A percentile compares a stretch with the other conserved stretches of the same genome.
Evolutionary conservation across 2,113 vertebrate genomes (phyloP).

Genomic region (Solea senegalensis): DNA sequence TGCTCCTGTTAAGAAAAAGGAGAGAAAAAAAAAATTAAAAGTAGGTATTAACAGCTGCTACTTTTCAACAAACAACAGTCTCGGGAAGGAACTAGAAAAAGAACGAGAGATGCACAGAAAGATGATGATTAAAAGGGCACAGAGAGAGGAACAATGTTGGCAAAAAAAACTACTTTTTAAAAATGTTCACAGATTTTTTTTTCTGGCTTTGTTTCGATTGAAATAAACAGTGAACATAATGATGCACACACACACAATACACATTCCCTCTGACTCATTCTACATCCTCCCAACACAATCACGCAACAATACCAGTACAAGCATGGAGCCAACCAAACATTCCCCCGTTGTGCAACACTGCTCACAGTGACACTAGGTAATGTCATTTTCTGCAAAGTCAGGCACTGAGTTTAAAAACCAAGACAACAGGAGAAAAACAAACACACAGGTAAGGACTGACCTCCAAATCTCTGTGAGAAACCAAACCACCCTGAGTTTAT

Average conservation of each 20-base stretch:
- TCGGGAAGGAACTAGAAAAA: neutral
- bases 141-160: constrained; percentile 1
- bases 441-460: constrained; percentile 37
- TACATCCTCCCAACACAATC: constrained; percentile 16
- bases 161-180: constrained; percentile 3
- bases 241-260: constrained; percentile 1
- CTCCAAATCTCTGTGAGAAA: neutral
- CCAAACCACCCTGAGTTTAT: neutral
- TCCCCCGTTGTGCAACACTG: constrained; percentile 43
- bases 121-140: neutral
- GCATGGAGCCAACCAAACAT: constrained; percentile 23
- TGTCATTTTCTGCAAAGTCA: constrained; percentile 38
- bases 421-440: constrained; percentile 9
- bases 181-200: constrained; percentile 27
- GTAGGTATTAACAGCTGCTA: neutral
- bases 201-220: constrained; percentile 24
- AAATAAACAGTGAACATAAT: constrained; percentile 42
- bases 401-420: constrained; percentile 32
- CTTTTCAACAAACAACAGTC: neutral
- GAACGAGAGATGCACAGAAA: neutral
- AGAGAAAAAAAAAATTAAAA: constrained; percentile 13
- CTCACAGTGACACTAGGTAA: constrained; percentile 29
- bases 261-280: constrained; percentile 50
- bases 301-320: constrained; percentile 5
- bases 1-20: constrained; percentile 53